Evolutionary conservation across 2,797 vertebrate genomes (phyloP), one percentile per base, ranked within the genome.

Genomic region (Malacoraja senta): DNA sequence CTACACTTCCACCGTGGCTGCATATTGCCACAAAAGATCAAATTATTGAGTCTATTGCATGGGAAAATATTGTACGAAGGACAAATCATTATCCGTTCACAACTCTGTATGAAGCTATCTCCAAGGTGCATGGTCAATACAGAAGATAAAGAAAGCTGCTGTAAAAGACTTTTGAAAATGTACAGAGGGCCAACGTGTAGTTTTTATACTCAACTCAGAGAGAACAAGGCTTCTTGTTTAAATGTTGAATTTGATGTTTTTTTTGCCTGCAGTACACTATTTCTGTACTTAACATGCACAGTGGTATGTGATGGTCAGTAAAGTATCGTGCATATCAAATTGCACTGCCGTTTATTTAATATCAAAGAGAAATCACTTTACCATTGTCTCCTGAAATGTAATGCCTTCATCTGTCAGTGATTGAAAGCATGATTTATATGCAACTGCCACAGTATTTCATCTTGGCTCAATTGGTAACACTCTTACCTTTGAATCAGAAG

Each of bases 361-460:
- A 76, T 92, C 26, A 74, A 92, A 92, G 68, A 92, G 90, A 92
- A 92, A 92, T 92, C 71, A 76, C 71, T 92, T 74, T 76, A 71
- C 90, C 38, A 32, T 68, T 92, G 71, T 53, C 71, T 92, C 35
- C 90, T 92, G 90, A 92, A 92, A 92, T 53, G 71, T 32, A 76
- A 92, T 92, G 76, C 38, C 68, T 74, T 92, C 90, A 92, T 76
- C 71, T 58, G 90, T 92, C 38, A 72, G 10, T 6, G 35, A 92
- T 26, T 74, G 90, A 74, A 68, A 92, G 65, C 71, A 53, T 74
- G 58, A 53, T 92, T 53, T 92, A 92, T 38, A 92, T 92, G 29
- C n/a, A 74, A 76, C 68, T 76, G 9, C 72, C 72, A 76, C 90
- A 10, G 61, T 88, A 17, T 88, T 61, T 88, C n/a, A 88, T 19